Percentiles rank a stretch among this genome's conserved stretches.
Evolutionary conservation across 2,888 invertebrate genomes (phyloP).

Genomic region (Troglohyphantes excavatus): DNA sequence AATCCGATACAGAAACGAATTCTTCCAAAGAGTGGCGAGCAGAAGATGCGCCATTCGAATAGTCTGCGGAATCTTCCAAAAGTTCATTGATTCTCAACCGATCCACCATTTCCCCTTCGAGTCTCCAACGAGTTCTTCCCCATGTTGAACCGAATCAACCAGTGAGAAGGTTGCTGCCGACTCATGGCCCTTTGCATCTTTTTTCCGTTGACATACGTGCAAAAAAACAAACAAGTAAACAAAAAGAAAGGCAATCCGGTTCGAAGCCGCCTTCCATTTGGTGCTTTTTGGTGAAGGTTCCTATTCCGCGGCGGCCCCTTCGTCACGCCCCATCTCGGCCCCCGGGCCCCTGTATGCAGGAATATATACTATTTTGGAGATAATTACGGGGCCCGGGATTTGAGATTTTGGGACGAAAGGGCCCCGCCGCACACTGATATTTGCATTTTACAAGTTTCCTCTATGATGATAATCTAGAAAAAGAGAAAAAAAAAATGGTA

Average conservation of each 20-base stretch:
- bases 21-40: not conserved
- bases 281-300: conserved; percentile 79
- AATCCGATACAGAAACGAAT: not conserved
- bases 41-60: not conserved
- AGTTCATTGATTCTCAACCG: not conserved
- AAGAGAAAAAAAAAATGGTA: not conserved
- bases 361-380: conserved; percentile 73
- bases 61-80: not conserved
- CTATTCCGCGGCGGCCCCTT: conserved; percentile 56
- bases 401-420: conserved; percentile 10
- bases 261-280: conserved; percentile 75
- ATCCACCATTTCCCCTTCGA: not conserved
- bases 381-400: not conserved
- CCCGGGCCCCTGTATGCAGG: not conserved
- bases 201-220: not conserved
- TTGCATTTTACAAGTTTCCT: conserved; percentile 46
- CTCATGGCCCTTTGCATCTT: conserved; percentile 46
- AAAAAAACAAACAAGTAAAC: not conserved
- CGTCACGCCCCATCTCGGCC: not conserved
- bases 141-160: conserved; percentile 1
- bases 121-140: conserved; percentile 14
- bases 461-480: conserved; percentile 12
- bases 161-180: conserved; percentile 71
- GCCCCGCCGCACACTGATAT: conserved; percentile 24
- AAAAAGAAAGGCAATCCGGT: conserved; percentile 55